A percentile compares a stretch with the other conserved stretches of the same genome.
phyloP scores from a whole-genome alignment of 2,113 vertebrate genomes.

The Strix aluco region DNA sequence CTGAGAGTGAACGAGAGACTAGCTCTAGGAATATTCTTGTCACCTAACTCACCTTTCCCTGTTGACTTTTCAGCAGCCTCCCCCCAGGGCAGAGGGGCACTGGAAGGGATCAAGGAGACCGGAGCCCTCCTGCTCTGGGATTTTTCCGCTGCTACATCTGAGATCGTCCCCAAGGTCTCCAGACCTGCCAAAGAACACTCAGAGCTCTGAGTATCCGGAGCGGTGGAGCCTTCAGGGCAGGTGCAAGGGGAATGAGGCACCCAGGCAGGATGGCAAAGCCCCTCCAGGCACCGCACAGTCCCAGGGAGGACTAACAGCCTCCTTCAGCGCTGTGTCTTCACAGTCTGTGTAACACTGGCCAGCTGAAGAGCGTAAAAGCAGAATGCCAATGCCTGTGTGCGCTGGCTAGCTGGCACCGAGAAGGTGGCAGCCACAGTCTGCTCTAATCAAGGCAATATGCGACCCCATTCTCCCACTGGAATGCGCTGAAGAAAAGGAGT shows the following conservation, averaged over 20 bases:
- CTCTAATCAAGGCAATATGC: conserved; percentile 33
- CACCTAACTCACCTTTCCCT: conserved; percentile 66
- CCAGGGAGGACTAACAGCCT: not conserved
- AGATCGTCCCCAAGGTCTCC: conserved; percentile 60
- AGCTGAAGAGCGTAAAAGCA: not conserved
- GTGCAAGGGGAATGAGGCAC: not conserved
- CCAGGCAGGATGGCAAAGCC: not conserved
- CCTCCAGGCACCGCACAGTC: not conserved
- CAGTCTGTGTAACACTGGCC: not conserved
- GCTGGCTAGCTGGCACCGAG: not conserved
- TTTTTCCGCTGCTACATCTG: conserved; percentile 66
- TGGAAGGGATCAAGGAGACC: conserved; percentile 51
- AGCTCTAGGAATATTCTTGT: conserved; percentile 53
- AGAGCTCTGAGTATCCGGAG: conserved; percentile 22
- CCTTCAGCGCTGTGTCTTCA: not conserved
- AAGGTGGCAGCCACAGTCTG: conserved; percentile 13
- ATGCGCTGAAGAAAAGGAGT: conserved; percentile 17
- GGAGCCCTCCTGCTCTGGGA: conserved; percentile 63
- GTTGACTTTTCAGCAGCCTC: conserved; percentile 54
- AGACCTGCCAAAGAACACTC: conserved; percentile 69
- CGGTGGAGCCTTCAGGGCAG: not conserved
- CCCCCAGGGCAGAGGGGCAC: conserved; percentile 63
- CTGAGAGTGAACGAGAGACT: conserved; percentile 28
- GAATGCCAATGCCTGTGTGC: not conserved
- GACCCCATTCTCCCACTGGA: conserved; percentile 8